Evolutionary conservation across 2,888 invertebrate genomes (phyloP).

Genomic region (Eupithecia insigniata): DNA sequence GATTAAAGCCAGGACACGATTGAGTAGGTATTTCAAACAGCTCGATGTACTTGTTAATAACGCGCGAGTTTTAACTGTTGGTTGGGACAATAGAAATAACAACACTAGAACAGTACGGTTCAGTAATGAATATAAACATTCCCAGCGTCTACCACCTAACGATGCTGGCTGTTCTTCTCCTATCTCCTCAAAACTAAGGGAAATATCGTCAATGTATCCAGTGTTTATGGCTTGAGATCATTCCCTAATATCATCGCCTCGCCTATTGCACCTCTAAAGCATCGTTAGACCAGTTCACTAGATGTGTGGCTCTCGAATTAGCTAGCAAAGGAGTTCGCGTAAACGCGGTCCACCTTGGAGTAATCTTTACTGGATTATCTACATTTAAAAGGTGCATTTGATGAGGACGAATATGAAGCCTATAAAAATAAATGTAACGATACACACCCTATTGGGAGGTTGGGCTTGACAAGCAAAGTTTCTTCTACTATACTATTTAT

Average conservation of each 20-base stretch:
- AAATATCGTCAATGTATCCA: slow-evolving; percentile 96
- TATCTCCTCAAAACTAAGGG: slow-evolving; percentile 91
- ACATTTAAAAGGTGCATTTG: slow-evolving; percentile 87
- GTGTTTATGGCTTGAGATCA: slow-evolving; percentile 93
- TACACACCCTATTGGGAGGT: slow-evolving; percentile 95
- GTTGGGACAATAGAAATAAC: slow-evolving; percentile 92
- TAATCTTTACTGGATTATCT: slow-evolving; percentile 93
- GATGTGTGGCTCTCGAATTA: slow-evolving; percentile 93
- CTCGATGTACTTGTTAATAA: slow-evolving; percentile 93
- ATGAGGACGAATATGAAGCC: slow-evolving; percentile 90
- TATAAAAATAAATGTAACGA: slow-evolving; percentile 92
- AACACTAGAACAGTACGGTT: slow-evolving; percentile 92
- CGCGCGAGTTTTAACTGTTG: slow-evolving; percentile 92
- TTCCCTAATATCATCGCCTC: slow-evolving; percentile 94
- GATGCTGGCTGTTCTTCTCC: slow-evolving; percentile 92
- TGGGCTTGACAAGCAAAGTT: slow-evolving; percentile 92
- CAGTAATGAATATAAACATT: slow-evolving; percentile 94
- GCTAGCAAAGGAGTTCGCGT: slow-evolving; percentile 91
- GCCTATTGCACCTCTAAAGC: slow-evolving; percentile 97
- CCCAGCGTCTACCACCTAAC: slow-evolving; percentile 91
- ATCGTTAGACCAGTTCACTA: slow-evolving; percentile 96
- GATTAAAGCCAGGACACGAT: slow-evolving; percentile 87
- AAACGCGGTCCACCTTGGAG: slow-evolving; percentile 97
- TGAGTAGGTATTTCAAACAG: slow-evolving; percentile 85
- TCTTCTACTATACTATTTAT: slow-evolving; percentile 94